Conservation (phyloP, 2,113 vertebrate species). For the Archocentrus centrarchus region DNA sequence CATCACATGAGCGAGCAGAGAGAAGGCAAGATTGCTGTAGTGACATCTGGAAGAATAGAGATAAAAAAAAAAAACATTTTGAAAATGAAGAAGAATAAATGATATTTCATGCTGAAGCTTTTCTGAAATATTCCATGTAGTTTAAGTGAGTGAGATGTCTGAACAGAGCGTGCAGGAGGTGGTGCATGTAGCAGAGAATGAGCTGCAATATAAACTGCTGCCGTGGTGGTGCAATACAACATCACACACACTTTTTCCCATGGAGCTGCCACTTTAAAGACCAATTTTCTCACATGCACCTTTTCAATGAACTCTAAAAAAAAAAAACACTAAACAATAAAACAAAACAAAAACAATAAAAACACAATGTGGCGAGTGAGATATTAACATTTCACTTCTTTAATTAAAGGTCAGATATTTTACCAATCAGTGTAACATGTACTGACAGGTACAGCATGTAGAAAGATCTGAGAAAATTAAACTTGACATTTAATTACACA, state of each 20-base stretch:
- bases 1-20: constrained; percentile 89
- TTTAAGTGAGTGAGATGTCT: not conserved
- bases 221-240: not conserved
- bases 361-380: not conserved
- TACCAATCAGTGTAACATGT: not conserved
- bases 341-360: too few species aligned
- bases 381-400: not conserved
- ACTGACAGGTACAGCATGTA: not conserved
- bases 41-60: constrained; percentile 84
- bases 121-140: not conserved
- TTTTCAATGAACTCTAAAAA: not conserved
- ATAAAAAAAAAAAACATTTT: not conserved
- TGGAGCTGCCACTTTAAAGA: not conserved
- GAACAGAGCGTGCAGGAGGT: not conserved
- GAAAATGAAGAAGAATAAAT: not conserved
- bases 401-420: not conserved
- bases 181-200: not conserved
- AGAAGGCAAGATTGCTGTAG: constrained; percentile 95
- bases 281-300: not conserved
- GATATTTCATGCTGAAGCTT: not conserved
- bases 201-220: not conserved
- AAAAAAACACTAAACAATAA: too few species aligned
- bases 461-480: not conserved
- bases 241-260: not conserved
- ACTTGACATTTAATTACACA: constrained; percentile 1